Base-by-base conservation (phyloP, 2,113 vertebrate species). In the Riparia riparia region DNA sequence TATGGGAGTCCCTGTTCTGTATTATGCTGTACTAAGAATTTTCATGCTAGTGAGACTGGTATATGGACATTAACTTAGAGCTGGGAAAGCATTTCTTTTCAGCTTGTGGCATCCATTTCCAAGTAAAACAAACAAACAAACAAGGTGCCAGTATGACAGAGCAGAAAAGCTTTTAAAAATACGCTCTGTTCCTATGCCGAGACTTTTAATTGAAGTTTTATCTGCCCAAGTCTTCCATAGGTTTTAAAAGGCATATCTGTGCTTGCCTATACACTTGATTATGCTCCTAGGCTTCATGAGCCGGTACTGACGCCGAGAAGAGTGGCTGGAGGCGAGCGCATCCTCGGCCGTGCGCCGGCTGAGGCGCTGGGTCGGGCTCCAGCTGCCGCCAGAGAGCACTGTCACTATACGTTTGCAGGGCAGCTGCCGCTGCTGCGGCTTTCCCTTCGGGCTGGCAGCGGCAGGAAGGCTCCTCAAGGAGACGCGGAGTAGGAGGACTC, bases 361-460 rank as follows among this genome's bases (percentile, higher is more conserved):
- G 61, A 10, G n/a, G 37, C 44, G 10, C 13, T 6, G 34, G 66
- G 14, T 31, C 50, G 14, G 32, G 2, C 20, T 25, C 19, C 70
- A 8, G 69, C 76, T 8, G 42, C 96, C 97, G 50, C 57, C 88
- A 96, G 97, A 86, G 95, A 39, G 96, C 89, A 50, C 93, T 95
- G 81, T 45, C 32, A 68, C 81, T 14, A 2, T 61, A 1, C 14
- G 2, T 19, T 44, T 20, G 22, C 44, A 54, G 54, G 32, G 34
- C 71, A 54, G 73, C 14, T 39, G 50, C n/a, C n/a, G 42, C 60
- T 37, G 54, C 73, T 19, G 56, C 73, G 17, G 85, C 39, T 42
- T 32, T 82, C 20, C 50, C 51, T 66, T 13, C 8, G 13, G 29
- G 37, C 57, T 34, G 49, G 18, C 69, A 54, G 81, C 5, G 5